phyloP scores from a whole-genome alignment of 2,113 vertebrate species.

The Platysternon megacephalum region DNA sequence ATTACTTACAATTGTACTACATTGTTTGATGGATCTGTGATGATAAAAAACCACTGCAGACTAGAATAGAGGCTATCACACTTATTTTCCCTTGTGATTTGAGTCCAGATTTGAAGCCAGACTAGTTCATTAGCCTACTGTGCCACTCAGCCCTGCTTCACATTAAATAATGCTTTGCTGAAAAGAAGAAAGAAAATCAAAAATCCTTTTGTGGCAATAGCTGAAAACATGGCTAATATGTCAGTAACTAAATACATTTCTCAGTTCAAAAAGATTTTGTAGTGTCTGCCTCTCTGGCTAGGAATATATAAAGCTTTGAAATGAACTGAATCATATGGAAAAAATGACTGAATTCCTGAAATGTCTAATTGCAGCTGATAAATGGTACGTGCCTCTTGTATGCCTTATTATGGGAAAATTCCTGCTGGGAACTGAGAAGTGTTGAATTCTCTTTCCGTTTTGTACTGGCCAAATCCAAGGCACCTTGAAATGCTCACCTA shows the following conservation, averaged over 20 bases:
- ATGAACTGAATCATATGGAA: background rate
- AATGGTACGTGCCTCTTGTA: background rate
- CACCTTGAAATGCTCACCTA: background rate
- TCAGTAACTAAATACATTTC: background rate
- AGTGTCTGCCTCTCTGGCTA: background rate
- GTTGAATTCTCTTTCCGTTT: background rate
- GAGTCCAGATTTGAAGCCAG: background rate
- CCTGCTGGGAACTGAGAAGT: background rate
- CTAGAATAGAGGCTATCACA: background rate
- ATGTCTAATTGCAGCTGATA: background rate
- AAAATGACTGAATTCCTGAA: background rate
- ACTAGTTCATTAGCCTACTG: background rate
- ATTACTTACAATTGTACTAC: constrained; percentile 1
- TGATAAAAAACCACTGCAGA: constrained; percentile 36
- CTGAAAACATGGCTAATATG: background rate
- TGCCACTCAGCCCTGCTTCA: background rate
- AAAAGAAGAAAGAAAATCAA: background rate
- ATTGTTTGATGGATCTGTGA: background rate
- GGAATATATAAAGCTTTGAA: background rate
- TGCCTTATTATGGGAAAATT: background rate
- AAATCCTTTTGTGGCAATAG: background rate
- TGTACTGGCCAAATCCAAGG: background rate
- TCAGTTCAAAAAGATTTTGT: background rate
- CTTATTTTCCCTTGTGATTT: constrained; percentile 26
- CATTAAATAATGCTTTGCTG: background rate